Percentiles rank a stretch among this genome's conserved stretches.
These are phyloP conservation scores for Drosophila siamana DNA, from an alignment of 2,888 invertebrate species.

Conservation along the genomic window DNA sequence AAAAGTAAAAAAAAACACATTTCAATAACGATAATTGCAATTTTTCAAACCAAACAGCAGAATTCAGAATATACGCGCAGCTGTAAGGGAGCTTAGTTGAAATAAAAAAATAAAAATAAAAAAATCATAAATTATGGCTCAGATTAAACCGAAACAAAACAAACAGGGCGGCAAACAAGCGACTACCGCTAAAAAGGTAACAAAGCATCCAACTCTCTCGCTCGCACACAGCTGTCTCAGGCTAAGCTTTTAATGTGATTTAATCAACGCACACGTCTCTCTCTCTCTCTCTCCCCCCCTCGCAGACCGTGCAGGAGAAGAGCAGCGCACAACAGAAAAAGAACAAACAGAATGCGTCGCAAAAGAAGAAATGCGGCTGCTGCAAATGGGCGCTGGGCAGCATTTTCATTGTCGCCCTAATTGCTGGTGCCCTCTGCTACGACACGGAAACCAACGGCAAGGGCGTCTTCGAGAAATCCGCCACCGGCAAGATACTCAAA, in stretches of 20 bases:
- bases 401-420: conserved; percentile 87
- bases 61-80: conserved; percentile 42
- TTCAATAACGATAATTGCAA: conserved; percentile 13
- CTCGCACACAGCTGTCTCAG: neutral
- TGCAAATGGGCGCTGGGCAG: conserved; percentile 90
- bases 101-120: conserved; percentile 37
- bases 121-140: conserved; percentile 82
- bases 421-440: conserved; percentile 88
- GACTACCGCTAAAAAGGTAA: conserved; percentile 83
- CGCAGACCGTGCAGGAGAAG: conserved; percentile 81
- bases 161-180: conserved; percentile 84
- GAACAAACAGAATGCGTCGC: conserved; percentile 70
- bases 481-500: conserved; percentile 88
- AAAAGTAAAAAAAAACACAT: neutral
- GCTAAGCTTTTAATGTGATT: conserved; percentile 12
- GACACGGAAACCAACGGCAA: conserved; percentile 89
- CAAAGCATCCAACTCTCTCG: neutral
- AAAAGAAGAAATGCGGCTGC: conserved; percentile 83
- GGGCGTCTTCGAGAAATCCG: conserved; percentile 90
- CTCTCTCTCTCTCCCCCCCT: conserved; percentile 4
- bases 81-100: conserved; percentile 61
- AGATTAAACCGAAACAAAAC: conserved; percentile 84
- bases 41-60: conserved; percentile 34
- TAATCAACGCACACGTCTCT: too few relatives aligned
- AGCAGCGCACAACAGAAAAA: conserved; percentile 83